These are phyloP conservation scores for Sapayoa aenigma DNA, from an alignment of 2,113 vertebrate genomes.

Conservation along the genomic window DNA sequence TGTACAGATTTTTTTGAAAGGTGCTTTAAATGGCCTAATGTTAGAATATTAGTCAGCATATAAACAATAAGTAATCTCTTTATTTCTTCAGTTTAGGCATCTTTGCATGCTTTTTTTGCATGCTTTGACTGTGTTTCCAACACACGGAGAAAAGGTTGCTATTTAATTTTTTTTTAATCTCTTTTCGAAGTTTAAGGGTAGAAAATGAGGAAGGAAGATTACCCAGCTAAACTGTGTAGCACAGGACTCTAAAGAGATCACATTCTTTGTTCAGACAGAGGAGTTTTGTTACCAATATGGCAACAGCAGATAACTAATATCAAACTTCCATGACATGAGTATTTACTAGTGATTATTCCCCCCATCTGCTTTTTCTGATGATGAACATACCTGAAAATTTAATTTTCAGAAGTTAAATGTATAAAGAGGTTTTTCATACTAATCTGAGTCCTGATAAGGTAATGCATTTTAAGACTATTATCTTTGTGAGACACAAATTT, in stretches of 20 bases:
- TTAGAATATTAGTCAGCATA: background rate
- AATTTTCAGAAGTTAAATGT: background rate
- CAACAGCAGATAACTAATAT: background rate
- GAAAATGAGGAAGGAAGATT: background rate
- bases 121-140: background rate
- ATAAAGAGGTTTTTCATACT: background rate
- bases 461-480: background rate
- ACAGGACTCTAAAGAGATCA: background rate
- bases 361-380: background rate
- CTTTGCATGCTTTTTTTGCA: background rate
- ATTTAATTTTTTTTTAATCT: background rate
- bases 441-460: background rate
- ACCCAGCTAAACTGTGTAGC: background rate
- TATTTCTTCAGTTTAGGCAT: background rate
- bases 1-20: background rate
- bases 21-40: background rate
- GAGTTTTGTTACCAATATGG: fast-evolving
- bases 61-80: background rate
- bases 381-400: background rate
- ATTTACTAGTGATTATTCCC: background rate
- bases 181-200: background rate
- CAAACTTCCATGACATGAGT: background rate
- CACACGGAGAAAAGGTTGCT: fast-evolving
- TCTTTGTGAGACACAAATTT: background rate
- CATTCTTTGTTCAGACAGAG: background rate